A percentile compares a stretch with the other conserved stretches of the same genome.
These are phyloP conservation scores for Heloderma charlesbogerti DNA, from an alignment of 2,113 vertebrate species.

Conservation along the genomic window DNA sequence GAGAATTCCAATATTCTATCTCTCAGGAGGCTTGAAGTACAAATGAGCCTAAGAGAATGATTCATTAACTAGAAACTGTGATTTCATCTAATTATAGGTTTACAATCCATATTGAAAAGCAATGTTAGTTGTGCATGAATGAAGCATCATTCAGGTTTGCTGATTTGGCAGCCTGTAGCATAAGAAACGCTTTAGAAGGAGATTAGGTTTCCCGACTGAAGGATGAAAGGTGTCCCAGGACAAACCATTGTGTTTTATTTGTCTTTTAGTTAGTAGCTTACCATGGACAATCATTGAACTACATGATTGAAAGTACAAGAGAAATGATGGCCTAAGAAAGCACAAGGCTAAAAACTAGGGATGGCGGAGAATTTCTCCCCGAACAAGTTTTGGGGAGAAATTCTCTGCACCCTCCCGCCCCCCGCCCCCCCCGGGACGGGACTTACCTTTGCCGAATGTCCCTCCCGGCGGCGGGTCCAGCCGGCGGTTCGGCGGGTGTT, in stretches of 20 bases:
- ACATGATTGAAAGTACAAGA: conserved; percentile 30
- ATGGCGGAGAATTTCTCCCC: no score
- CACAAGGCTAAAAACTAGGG: conserved; percentile 31
- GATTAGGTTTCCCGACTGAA: conserved; percentile 51
- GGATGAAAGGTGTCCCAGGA: conserved; percentile 4
- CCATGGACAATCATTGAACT: conserved; percentile 49
- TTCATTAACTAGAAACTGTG: conserved; percentile 52
- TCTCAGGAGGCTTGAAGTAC: conserved; percentile 41
- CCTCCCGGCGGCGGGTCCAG: no score
- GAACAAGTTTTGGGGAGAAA: no score
- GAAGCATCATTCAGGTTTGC: conserved; percentile 47
- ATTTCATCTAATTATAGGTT: conserved; percentile 50
- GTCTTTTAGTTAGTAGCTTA: conserved; percentile 40
- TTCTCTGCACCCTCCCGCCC: no score
- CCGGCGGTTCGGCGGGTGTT: no score
- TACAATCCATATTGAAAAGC: conserved; percentile 49
- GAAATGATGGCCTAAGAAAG: conserved; percentile 34
- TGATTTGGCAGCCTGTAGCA: conserved; percentile 50
- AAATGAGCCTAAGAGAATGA: conserved; percentile 48
- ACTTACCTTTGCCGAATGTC: no score
- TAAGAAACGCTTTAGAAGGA: conserved; percentile 54
- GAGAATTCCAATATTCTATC: conserved; percentile 37
- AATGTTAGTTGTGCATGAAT: conserved; percentile 54
- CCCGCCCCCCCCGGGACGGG: no score
- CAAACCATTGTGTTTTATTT: conserved; percentile 43